Conservation (phyloP, 2,888 invertebrate species). For the Conchocele bisecta region DNA sequence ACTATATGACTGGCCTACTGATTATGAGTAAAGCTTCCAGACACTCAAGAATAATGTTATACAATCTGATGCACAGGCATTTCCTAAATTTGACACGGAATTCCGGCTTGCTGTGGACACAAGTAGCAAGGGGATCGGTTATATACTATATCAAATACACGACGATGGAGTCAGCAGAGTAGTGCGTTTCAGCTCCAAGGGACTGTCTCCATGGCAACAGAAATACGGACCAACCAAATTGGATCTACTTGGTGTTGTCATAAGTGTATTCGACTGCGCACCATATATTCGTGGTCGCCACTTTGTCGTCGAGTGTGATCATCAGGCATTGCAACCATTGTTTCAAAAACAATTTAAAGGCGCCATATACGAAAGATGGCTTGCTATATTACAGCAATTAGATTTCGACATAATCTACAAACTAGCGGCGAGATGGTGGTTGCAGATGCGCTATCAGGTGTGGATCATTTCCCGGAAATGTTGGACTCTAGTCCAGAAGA, state of each 20-base stretch:
- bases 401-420: conserved; percentile 15
- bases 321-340: conserved; percentile 9
- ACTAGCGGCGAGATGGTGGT: conserved; percentile 1
- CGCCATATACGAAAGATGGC: conserved; percentile 9
- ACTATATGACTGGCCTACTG: too few relatives aligned
- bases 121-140: too few relatives aligned
- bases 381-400: conserved; percentile 11
- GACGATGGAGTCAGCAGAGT: neutral
- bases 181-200: conserved; percentile 12
- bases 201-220: neutral
- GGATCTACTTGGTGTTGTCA: conserved; percentile 6
- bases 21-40: too few relatives aligned
- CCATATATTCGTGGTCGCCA: neutral
- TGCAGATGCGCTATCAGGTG: neutral
- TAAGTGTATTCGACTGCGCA: conserved; percentile 7
- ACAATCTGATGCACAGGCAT: too few relatives aligned
- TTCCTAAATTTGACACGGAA: too few relatives aligned
- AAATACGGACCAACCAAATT: conserved; percentile 1
- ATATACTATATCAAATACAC: too few relatives aligned
- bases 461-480: neutral
- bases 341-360: conserved; percentile 10
- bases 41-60: too few relatives aligned
- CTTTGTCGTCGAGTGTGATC: conserved; percentile 5
- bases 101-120: too few relatives aligned
- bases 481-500: conserved; percentile 10